Evolutionary conservation across 2,888 invertebrate genomes (phyloP), one percentile per base, ranked within the genome.

Genomic region (Parnassius smintheus): DNA sequence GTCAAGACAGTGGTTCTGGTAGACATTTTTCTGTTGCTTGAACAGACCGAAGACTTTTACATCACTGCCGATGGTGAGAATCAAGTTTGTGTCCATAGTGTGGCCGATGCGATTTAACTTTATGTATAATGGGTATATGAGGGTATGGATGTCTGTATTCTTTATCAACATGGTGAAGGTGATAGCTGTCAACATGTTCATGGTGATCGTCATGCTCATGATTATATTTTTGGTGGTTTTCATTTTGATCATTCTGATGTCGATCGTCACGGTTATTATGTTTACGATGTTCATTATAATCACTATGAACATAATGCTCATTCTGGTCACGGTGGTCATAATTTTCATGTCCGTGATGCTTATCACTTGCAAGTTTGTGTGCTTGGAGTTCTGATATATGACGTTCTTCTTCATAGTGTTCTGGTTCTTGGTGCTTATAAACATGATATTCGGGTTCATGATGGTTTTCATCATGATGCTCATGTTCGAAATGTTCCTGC

Each of bases 381-480:
- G 74, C 72, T 61, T 78, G 75, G 18, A 48, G 48, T 68, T 74
- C 70, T 52, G 10, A n/a, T 35, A 44, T 51, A 22, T 50, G 41
- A 13, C 51, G 52, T 18, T 59, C n/a, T n/a, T 42, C 50, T 46
- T 59, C 57, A n/a, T 54, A 18, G 12, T 49, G 59, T 54, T 52
- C 49, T 13, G 8, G 13, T 7, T 61, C 59, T 18, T 52, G 44
- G 1, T 69, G 67, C 9, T 66, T 52, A n/a, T 61, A 67, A 72
- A 62, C 60, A 61, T 76, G 73, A 61, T 78, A 72, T 57, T 75
- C 68, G 10, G 67, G 66, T 4, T 72, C 52, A 62, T 52, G 41
- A 0, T 68, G 67, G 2, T 66, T 44, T 18, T 60, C 67, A 73
- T 65, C 62, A 61, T 75, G 72, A 58, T 77, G 71, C 54, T 74